Percentiles rank a stretch among this genome's conserved stretches.
These are phyloP conservation scores for Acrocera orbiculus DNA, from an alignment of 2,888 invertebrate genomes.

Conservation along the genomic window DNA sequence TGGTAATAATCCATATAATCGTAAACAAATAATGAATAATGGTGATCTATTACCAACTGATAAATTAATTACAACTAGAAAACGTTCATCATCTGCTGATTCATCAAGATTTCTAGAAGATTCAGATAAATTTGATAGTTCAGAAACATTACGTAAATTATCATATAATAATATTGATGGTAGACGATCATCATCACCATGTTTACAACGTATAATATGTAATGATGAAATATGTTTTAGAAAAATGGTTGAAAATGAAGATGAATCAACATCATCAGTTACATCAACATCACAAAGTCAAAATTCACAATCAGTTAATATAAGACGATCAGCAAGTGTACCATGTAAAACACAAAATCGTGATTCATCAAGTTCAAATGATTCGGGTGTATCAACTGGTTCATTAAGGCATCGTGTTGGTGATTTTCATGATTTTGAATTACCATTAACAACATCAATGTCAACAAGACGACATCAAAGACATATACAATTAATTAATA, in stretches of 20 bases:
- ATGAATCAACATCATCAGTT: constrained; percentile 16
- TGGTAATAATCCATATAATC: constrained; percentile 36
- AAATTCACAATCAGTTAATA: constrained; percentile 34
- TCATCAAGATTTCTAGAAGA: constrained; percentile 50
- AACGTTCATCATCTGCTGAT: constrained; percentile 50
- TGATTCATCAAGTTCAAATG: constrained; percentile 68
- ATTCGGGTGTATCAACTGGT: constrained; percentile 60
- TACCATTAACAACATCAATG: constrained; percentile 41
- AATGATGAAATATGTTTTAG: constrained; percentile 27
- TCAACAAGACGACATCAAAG: constrained; percentile 37
- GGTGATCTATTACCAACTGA: constrained; percentile 29
- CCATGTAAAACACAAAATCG: constrained; percentile 63
- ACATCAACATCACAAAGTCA: constrained; percentile 12
- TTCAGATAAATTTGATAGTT: constrained; percentile 41
- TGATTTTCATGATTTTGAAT: constrained; percentile 49
- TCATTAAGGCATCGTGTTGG: constrained; percentile 43
- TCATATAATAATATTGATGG: constrained; percentile 28
- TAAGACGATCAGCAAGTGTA: constrained; percentile 56
- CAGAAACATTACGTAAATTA: constrained; percentile 36
- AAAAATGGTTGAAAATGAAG: constrained; percentile 33
- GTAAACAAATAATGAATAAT: constrained; percentile 36
- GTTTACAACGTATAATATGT: constrained; percentile 34
- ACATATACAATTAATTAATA: constrained; percentile 24
- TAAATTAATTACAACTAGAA: constrained; percentile 11
- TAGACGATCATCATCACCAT: constrained; percentile 33